Evolutionary conservation across 2,888 invertebrate genomes (phyloP).

Genomic region (Copidosoma aretas): DNA sequence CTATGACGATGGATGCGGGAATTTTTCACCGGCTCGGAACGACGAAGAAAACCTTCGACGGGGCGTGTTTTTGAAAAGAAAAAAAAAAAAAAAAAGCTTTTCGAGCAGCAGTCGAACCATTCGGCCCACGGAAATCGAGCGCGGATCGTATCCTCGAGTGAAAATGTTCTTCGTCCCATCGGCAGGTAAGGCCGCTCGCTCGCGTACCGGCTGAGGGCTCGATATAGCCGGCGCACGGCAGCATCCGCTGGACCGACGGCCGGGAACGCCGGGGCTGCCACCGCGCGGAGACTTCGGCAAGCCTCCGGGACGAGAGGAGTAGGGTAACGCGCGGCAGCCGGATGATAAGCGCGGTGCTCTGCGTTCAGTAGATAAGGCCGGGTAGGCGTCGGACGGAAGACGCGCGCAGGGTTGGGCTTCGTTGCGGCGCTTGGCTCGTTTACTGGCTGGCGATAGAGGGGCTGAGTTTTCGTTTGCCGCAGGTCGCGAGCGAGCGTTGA

Average conservation of each 20-base stretch:
- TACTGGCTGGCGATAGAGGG: not conserved
- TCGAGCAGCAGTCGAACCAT: no score
- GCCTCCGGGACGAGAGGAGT: not conserved
- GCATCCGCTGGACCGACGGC: conserved; percentile 16
- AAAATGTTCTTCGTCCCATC: not conserved
- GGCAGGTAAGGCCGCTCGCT: conserved; percentile 17
- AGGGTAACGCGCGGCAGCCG: conserved; percentile 2
- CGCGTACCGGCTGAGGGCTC: conserved; percentile 2
- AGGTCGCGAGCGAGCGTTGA: no score
- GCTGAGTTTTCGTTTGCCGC: no score
- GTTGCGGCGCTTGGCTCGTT: no score
- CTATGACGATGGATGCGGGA: no score
- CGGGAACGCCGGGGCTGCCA: no score
- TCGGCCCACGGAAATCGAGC: no score
- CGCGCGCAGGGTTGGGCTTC: not conserved
- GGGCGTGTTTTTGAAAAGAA: no score
- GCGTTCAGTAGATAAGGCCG: not conserved
- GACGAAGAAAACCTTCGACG: no score
- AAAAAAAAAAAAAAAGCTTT: no score
- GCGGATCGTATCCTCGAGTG: no score
- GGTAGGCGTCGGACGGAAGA: not conserved
- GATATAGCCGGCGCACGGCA: conserved; percentile 18
- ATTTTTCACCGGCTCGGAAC: no score
- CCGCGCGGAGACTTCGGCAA: conserved; percentile 6
- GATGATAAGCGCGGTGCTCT: not conserved